phyloP scores from a whole-genome alignment of 1,140 invertebrate species.

The Cyphomyrmex costatus region DNA sequence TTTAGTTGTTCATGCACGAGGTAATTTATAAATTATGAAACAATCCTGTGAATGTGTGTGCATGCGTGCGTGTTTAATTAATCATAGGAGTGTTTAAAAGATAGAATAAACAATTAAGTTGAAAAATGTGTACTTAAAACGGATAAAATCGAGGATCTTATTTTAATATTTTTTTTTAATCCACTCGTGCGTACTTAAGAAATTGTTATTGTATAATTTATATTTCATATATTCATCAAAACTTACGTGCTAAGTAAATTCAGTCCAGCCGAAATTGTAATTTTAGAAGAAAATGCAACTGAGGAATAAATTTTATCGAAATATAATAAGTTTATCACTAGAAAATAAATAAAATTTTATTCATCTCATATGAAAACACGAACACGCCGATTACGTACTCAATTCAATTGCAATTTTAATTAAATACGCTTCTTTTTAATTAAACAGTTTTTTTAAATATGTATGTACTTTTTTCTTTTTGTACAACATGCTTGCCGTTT shows the following conservation, averaged over 20 bases:
- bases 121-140: slow-evolving; percentile 62
- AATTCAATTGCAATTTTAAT: slow-evolving; percentile 43
- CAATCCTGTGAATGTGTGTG: background rate
- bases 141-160: slow-evolving; percentile 63
- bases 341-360: slow-evolving; percentile 84
- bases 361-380: slow-evolving; percentile 70
- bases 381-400: slow-evolving; percentile 61
- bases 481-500: slow-evolving; percentile 32
- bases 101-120: slow-evolving; percentile 22
- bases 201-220: slow-evolving; percentile 78
- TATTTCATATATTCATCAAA: slow-evolving; percentile 80
- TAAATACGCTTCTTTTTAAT: slow-evolving; percentile 63
- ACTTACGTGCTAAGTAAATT: slow-evolving; percentile 85
- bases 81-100: slow-evolving; percentile 20
- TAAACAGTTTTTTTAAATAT: slow-evolving; percentile 78
- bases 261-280: slow-evolving; percentile 86
- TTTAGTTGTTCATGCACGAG: no score
- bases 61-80: background rate
- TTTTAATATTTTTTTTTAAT: slow-evolving; percentile 55
- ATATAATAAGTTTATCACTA: slow-evolving; percentile 80
- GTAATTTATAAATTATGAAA: no score
- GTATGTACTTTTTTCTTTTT: slow-evolving; percentile 69
- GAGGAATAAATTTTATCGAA: slow-evolving; percentile 78
- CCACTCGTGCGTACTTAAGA: slow-evolving; percentile 65
- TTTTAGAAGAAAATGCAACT: slow-evolving; percentile 78